Evolutionary conservation across 2,888 invertebrate species (phyloP).

Genomic region (Nyleta sp.): DNA sequence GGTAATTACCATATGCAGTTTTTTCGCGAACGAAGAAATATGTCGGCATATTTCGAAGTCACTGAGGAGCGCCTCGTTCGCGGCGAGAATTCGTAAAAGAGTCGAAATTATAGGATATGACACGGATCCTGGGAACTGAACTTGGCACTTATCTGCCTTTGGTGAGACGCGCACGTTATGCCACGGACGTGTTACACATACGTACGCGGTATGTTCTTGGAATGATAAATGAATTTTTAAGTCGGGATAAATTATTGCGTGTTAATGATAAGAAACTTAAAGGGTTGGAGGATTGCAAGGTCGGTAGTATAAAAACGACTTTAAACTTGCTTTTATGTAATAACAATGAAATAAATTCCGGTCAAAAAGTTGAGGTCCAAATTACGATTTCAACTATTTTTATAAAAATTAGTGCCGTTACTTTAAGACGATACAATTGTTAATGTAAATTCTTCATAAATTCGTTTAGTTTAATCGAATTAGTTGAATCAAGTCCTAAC

Average conservation of each 20-base stretch:
- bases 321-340: too few relatives aligned
- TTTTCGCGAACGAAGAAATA: conserved; percentile 1
- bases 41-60: conserved; percentile 16
- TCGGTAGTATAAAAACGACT: too few relatives aligned
- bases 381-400: too few relatives aligned
- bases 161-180: conserved; percentile 23
- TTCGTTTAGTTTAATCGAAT: too few relatives aligned
- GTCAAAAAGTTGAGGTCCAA: too few relatives aligned
- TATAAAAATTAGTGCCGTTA: too few relatives aligned
- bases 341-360: too few relatives aligned
- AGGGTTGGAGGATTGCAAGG: too few relatives aligned
- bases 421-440: too few relatives aligned
- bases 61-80: conserved; percentile 20
- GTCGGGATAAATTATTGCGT: not conserved
- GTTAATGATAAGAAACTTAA: not conserved
- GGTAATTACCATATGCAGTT: not conserved
- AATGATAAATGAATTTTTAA: conserved; percentile 31
- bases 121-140: conserved; percentile 16
- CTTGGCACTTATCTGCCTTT: conserved; percentile 20
- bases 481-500: too few relatives aligned
- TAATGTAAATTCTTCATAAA: too few relatives aligned
- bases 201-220: not conserved
- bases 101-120: conserved; percentile 40
- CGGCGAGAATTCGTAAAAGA: conserved; percentile 23
- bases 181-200: conserved; percentile 30